Conservation (phyloP, 2,113 vertebrate species). For the Chitala chitala region DNA sequence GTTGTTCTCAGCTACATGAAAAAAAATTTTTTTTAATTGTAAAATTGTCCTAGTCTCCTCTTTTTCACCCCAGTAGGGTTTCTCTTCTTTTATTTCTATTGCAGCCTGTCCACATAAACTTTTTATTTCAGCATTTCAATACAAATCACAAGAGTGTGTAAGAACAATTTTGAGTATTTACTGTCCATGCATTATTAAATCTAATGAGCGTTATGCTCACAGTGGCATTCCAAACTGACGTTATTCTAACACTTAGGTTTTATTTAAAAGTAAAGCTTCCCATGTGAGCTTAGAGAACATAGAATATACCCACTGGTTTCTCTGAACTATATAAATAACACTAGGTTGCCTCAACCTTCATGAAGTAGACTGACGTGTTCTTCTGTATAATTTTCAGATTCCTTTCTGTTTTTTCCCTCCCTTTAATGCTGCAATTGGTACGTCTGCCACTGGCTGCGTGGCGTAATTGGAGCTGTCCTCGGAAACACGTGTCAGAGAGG, state of each 20-base stretch:
- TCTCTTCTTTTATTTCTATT: no score
- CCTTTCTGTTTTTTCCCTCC: conserved; percentile 22
- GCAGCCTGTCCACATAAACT: no score
- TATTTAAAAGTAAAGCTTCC: neutral
- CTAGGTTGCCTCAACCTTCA: conserved; percentile 25
- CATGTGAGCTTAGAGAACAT: no score
- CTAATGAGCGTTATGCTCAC: neutral
- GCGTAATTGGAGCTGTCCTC: conserved; percentile 57
- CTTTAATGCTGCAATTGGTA: conserved; percentile 47
- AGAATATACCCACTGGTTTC: neutral
- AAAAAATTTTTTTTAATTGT: no score
- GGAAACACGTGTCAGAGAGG: conserved; percentile 38
- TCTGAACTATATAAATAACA: neutral
- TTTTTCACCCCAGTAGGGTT: no score
- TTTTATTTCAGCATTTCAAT: neutral
- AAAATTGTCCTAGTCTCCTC: no score
- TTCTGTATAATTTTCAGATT: neutral
- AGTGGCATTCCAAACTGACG: neutral
- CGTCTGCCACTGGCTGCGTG: conserved; percentile 45
- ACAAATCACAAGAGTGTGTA: neutral
- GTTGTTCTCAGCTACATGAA: no score
- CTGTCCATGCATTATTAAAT: neutral
- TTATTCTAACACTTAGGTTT: neutral
- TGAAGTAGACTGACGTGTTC: conserved; percentile 28
- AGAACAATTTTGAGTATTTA: neutral